phyloP scores from a whole-genome alignment of 2,888 invertebrate genomes.

The Emmelina monodactyla region DNA sequence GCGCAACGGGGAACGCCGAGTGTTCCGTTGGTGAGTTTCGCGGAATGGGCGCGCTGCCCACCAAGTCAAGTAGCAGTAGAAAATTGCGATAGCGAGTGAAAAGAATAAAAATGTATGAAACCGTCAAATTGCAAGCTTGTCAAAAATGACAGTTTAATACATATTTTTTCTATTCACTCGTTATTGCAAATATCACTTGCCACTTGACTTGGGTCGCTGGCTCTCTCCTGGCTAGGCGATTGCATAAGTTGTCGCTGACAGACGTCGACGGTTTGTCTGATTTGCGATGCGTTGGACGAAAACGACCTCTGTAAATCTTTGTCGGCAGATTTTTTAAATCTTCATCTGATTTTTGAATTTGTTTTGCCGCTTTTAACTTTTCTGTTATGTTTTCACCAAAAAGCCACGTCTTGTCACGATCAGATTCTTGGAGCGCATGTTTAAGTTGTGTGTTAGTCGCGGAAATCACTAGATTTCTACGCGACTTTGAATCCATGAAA shows the following conservation, averaged over 20 bases:
- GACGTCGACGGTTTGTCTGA: not conserved
- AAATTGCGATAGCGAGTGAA: too few relatives aligned
- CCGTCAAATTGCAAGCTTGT: too few relatives aligned
- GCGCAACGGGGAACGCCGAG: too few relatives aligned
- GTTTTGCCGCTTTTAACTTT: slow-evolving; percentile 4
- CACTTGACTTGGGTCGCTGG: too few relatives aligned
- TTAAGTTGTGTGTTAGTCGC: slow-evolving; percentile 3
- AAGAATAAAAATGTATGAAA: too few relatives aligned
- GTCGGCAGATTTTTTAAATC: slow-evolving; percentile 3
- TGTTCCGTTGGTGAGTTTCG: too few relatives aligned
- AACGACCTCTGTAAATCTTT: not conserved
- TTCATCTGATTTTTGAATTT: slow-evolving; percentile 4
- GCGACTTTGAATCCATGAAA: slow-evolving; percentile 5
- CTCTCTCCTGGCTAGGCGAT: not conserved
- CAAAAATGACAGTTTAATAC: too few relatives aligned
- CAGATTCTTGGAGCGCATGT: slow-evolving; percentile 3
- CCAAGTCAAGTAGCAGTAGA: too few relatives aligned
- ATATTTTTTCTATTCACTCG: too few relatives aligned
- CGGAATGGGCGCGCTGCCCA: too few relatives aligned
- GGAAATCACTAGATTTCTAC: slow-evolving; percentile 7
- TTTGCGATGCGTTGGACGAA: too few relatives aligned
- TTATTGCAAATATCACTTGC: too few relatives aligned
- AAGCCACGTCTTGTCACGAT: slow-evolving; percentile 3
- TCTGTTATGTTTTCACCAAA: slow-evolving; percentile 7
- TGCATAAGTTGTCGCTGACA: not conserved